These are phyloP conservation scores for Phrynosoma platyrhinos DNA, from an alignment of 2,113 vertebrate species.

Conservation along the genomic window DNA sequence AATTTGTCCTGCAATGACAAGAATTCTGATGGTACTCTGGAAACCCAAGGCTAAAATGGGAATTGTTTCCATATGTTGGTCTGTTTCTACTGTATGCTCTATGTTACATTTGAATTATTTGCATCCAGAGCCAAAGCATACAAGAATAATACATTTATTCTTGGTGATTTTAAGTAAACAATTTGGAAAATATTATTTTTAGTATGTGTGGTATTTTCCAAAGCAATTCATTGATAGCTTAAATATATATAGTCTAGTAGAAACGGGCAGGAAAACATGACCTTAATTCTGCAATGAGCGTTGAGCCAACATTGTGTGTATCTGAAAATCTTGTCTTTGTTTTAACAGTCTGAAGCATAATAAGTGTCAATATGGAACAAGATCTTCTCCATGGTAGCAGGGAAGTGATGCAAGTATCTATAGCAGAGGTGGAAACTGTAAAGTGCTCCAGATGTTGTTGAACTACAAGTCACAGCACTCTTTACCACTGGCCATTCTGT, in stretches of 20 bases:
- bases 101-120: background rate
- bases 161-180: background rate
- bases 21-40: background rate
- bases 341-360: background rate
- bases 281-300: background rate
- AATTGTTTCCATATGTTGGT: conserved; percentile 12
- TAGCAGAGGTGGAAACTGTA: no score
- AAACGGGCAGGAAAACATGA: background rate
- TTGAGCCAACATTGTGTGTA: background rate
- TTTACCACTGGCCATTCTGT: no score
- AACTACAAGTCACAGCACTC: no score
- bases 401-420: background rate
- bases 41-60: background rate
- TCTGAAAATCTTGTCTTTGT: background rate
- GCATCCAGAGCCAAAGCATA: background rate
- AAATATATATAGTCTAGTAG: background rate
- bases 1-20: background rate
- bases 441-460: no score
- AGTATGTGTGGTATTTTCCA: conserved; percentile 22
- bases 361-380: background rate
- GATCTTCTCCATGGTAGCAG: background rate
- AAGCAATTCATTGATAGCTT: background rate
- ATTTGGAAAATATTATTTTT: background rate
- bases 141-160: conserved; percentile 3
- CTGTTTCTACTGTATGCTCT: conserved; percentile 9